Conservation (phyloP, 2,797 vertebrate genomes). For the Spatula clypeata region DNA sequence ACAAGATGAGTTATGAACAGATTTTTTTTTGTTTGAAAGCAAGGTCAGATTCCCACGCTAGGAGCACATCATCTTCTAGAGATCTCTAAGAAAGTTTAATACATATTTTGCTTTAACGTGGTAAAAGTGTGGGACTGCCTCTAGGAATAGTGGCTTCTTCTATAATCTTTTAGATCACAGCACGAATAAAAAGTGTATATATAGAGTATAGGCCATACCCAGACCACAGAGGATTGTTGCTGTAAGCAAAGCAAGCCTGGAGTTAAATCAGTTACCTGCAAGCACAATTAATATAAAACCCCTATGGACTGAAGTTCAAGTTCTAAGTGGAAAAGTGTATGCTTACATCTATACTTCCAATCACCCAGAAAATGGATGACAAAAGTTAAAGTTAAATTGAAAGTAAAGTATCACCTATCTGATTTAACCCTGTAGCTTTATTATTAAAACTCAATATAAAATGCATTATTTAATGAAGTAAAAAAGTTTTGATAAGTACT, state of each 20-base stretch:
- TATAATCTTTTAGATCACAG: background rate
- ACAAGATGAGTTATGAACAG: background rate
- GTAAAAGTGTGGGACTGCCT: background rate
- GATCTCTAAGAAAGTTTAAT: background rate
- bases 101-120: background rate
- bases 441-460: constrained; percentile 3
- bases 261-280: background rate
- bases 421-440: background rate
- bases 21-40: background rate
- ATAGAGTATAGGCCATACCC: background rate
- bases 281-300: background rate
- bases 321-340: background rate
- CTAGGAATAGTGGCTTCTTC: background rate
- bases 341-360: background rate
- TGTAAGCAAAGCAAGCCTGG: background rate
- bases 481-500: constrained; percentile 15
- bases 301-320: background rate
- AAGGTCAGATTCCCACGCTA: background rate
- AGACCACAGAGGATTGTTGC: background rate
- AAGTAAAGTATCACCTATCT: background rate
- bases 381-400: constrained; percentile 9
- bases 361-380: background rate
- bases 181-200: background rate
- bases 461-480: constrained; percentile 34
- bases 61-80: background rate